phyloP scores from a whole-genome alignment of 1,140 invertebrate species.

The Sitobion miscanthi region DNA sequence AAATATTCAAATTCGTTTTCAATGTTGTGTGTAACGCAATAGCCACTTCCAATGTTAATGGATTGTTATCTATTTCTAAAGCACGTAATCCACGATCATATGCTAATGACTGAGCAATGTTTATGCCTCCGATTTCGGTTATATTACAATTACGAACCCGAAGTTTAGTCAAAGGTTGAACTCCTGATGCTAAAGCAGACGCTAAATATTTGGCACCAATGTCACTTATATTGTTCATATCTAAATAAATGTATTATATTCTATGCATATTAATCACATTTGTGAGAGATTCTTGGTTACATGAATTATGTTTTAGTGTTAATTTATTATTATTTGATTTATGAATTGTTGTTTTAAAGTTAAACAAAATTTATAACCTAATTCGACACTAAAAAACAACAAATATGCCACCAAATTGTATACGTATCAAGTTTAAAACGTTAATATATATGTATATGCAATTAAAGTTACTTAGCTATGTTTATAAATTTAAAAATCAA shows the following conservation, averaged over 20 bases:
- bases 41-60: background rate
- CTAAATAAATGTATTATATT: background rate
- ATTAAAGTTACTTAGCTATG: background rate
- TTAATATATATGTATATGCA: background rate
- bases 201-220: conserved; percentile 37
- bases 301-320: background rate
- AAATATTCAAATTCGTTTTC: background rate
- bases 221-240: conserved; percentile 17
- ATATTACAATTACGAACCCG: background rate
- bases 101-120: background rate
- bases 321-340: background rate
- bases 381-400: background rate
- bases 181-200: background rate
- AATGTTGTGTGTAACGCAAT: background rate
- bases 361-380: background rate
- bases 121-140: background rate
- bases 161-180: conserved; percentile 32
- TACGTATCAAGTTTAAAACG: background rate
- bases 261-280: background rate
- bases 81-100: conserved; percentile 8
- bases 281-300: background rate
- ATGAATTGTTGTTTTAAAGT: background rate
- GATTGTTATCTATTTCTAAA: conserved; percentile 21
- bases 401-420: background rate
- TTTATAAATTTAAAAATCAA: background rate